Base-by-base conservation (phyloP, 2,113 vertebrate species). In the Hepsetus odoe region DNA sequence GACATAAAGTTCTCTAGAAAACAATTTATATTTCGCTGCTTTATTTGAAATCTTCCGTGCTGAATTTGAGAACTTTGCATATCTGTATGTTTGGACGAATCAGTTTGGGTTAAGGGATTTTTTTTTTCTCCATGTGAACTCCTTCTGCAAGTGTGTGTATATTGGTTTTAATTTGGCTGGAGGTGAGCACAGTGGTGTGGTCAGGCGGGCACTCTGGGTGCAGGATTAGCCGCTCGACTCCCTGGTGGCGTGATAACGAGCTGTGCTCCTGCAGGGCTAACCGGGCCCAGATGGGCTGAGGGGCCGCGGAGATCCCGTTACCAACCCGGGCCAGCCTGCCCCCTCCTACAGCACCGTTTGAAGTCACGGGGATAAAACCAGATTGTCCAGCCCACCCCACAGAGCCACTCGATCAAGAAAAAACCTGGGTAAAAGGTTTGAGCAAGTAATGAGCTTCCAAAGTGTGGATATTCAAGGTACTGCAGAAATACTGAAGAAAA, bases 211-310 rank as follows among this genome's bases (percentile, higher is more conserved):
- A 73, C 78, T 84, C 77, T 26, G 53, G 56, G 70, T 33, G 53
- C 51, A 64, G 69, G 88, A 89, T 90, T 89, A 88, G 82, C 53
- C 1, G 78, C 49, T 74, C 53, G 76, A 76, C 82, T 80, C 82
- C 81, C 82, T 76, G 35, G 84, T 88, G 86, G 88, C 88, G 85
- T 90, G 90, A 90, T 90, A 91, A 90, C 85, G 72, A 88, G 82
- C 86, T 70, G 73, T 55, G 79, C 87, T 90, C 89, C 85, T 72
- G 12, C 67, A 58, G 38, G 40, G 69, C 76, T 92, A 91, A 92
- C 89, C 75, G 72, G 53, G 82, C 88, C 91, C 92, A 93, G 88
- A 92, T 93, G 92, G 87, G 61, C 55, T 73, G 72, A 35, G 40
- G 69, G 78, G 73, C 82, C 77, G 73, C 72, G 73, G 67, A 82